phyloP scores from a whole-genome alignment of 2,113 vertebrate species.

The Brachyhypopomus occidentalis region DNA sequence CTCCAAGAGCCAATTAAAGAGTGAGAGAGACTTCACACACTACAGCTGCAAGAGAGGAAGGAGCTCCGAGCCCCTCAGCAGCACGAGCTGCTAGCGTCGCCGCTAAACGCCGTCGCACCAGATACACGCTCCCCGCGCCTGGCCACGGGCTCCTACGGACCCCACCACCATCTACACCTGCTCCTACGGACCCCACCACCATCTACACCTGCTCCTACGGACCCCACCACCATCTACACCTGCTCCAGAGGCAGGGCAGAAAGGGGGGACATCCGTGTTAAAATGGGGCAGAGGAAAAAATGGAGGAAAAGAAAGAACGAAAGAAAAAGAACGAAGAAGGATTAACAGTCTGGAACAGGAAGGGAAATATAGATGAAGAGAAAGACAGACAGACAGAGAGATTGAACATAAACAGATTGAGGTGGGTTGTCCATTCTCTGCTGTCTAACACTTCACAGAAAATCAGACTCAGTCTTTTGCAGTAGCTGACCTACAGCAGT shows the following conservation, averaged over 20 bases:
- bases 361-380: background rate
- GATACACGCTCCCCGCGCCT: constrained; percentile 5
- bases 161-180: no score
- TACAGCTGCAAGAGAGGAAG: constrained; percentile 33
- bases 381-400: background rate
- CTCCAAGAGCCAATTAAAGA: constrained; percentile 51
- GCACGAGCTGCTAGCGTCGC: background rate
- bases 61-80: background rate
- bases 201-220: background rate
- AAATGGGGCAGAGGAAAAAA: background rate
- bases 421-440: constrained; percentile 41
- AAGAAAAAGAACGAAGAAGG: background rate
- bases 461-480: constrained; percentile 21
- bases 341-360: background rate
- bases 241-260: background rate
- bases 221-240: background rate
- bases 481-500: constrained; percentile 40
- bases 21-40: constrained; percentile 47
- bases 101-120: constrained; percentile 41
- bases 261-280: constrained; percentile 7
- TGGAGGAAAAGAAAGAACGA: background rate
- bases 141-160: background rate
- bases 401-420: constrained; percentile 37
- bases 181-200: no score
- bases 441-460: constrained; percentile 39